Conservation (phyloP, 2,113 vertebrate species). For the Ancistrus triradiatus region DNA sequence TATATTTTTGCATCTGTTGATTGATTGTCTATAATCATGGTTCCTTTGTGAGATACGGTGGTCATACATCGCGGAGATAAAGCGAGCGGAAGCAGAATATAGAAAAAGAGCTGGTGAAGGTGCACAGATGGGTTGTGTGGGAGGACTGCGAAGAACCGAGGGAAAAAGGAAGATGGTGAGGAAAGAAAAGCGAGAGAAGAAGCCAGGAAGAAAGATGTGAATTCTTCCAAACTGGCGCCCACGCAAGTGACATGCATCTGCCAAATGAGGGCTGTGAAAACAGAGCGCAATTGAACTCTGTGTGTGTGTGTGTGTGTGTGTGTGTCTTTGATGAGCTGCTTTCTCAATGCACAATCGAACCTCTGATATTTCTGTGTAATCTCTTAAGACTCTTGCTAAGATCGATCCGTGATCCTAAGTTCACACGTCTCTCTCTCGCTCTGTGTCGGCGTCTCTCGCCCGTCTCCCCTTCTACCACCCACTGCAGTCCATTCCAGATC, state of each 20-base stretch:
- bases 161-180: background rate
- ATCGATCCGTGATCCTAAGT: constrained; percentile 24
- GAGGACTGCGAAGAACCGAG: constrained; percentile 7
- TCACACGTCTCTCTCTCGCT: constrained; percentile 12
- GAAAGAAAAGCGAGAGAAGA: constrained; percentile 26
- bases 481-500: background rate
- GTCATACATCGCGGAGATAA: too few relatives aligned
- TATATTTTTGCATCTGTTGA: too few relatives aligned
- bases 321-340: constrained; percentile 9
- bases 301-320: constrained; percentile 21
- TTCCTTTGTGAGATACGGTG: too few relatives aligned
- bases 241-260: constrained; percentile 27
- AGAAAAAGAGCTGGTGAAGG: background rate
- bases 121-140: constrained; percentile 41
- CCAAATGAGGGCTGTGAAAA: constrained; percentile 17
- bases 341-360: constrained; percentile 46
- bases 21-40: too few relatives aligned
- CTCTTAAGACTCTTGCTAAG: constrained; percentile 36
- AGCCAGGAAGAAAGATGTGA: constrained; percentile 17
- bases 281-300: constrained; percentile 19
- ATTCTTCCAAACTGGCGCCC: constrained; percentile 32
- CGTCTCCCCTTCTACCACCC: background rate
- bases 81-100: too few relatives aligned
- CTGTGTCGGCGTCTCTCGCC: constrained; percentile 21
- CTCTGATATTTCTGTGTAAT: constrained; percentile 40